Conservation (phyloP, 2,113 vertebrate species). For the Thamnaconus septentrionalis region DNA sequence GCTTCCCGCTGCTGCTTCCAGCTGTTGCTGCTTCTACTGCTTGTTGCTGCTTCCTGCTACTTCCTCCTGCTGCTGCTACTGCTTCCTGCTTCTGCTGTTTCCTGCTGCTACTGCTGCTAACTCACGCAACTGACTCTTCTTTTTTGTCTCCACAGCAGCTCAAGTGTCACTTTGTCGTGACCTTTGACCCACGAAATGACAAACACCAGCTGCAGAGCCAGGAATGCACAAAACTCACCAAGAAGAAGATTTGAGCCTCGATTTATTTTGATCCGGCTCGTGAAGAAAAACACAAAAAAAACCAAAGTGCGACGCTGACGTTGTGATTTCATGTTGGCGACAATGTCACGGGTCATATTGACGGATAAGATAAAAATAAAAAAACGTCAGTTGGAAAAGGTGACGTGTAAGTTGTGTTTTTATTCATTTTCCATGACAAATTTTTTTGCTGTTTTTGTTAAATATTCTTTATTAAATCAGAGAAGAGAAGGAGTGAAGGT, state of each 20-base stretch:
- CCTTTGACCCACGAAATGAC: slow-evolving; percentile 30
- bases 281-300: too few species aligned
- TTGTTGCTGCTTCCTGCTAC: background rate
- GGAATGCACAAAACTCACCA: slow-evolving; percentile 15
- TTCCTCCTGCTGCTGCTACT: background rate
- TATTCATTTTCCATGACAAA: too few species aligned
- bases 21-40: background rate
- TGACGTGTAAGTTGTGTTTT: too few species aligned
- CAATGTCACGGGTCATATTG: too few species aligned
- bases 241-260: background rate
- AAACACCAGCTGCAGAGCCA: slow-evolving; percentile 4
- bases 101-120: background rate
- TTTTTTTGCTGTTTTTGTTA: too few species aligned
- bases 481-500: too few species aligned
- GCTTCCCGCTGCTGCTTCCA: background rate
- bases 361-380: too few species aligned
- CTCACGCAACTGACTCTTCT: background rate
- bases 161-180: slow-evolving; percentile 58
- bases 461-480: too few species aligned
- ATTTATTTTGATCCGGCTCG: background rate
- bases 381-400: too few species aligned
- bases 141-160: slow-evolving; percentile 51
- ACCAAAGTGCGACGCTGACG: too few species aligned
- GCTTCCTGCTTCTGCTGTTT: background rate
- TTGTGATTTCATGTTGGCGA: too few species aligned